Base-by-base conservation (phyloP, 2,888 invertebrate genomes). In the Lamproptera curius region DNA sequence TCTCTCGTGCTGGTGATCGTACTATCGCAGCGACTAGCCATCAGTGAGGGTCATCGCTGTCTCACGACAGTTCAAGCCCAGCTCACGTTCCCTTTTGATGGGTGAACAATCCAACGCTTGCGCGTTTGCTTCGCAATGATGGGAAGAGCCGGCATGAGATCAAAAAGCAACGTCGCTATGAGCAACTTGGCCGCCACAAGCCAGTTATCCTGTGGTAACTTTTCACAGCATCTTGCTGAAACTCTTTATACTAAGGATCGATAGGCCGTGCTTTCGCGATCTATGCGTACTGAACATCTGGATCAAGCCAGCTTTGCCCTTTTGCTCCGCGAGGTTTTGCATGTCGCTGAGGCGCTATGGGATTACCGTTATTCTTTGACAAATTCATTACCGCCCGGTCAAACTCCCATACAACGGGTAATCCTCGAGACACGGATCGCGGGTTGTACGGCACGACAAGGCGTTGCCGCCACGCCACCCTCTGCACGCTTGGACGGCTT, bases 91-190 rank as follows among this genome's bases (percentile, higher is more conserved):
- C 89, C 89, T 90, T 74, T 23, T 89, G 75, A 87, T 84, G 90
- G 90, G 89, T 91, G 90, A 46, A 31, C 31, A 31, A 54, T 91
- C 91, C 91, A 85, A 92, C 90, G 86, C 91, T 91, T 23, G 87
- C 23, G 89, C 80, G 88, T 23, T 89, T 89, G 91, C 91, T 91
- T 91, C 90, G 83, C 90, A 90, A 92, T 91, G 90, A 91, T 91
- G 91, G 91, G 91, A 91, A 91, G 8, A 92, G 91, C 90, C 91
- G 91, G 92, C 89, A 91, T 91, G 90, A 87, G 89, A 91, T 91
- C 90, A 91, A 91, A 16, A 90, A 90, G 90, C 90, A 81, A 90
- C 89, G 90, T 91, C 89, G 89, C 89, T 90, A 17, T 37, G 89
- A 83, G 82, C 89, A 23, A 4, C 23, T 8, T 23, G 36, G 36